phyloP scores from a whole-genome alignment of 2,888 invertebrate species.

The Agrilus mali region DNA sequence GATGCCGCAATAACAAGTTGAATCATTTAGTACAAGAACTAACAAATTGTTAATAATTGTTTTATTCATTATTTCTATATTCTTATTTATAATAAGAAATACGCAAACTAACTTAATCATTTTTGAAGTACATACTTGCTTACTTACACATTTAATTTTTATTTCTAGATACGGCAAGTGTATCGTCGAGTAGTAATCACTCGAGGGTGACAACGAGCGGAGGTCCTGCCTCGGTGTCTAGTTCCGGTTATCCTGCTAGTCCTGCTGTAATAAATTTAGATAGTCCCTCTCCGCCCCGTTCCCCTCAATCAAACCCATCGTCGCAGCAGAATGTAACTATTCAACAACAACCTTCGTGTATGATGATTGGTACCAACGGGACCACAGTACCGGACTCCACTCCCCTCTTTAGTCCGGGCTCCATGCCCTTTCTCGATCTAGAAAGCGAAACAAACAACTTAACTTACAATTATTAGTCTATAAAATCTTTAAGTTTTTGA shows the following conservation, averaged over 20 bases:
- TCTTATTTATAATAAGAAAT: neutral
- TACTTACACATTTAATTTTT: neutral
- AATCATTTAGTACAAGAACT: too few species aligned
- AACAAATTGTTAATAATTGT: neutral
- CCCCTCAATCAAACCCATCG: constrained; percentile 17
- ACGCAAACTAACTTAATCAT: neutral
- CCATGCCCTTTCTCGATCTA: constrained; percentile 28
- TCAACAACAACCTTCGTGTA: constrained; percentile 19
- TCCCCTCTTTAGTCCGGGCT: constrained; percentile 14
- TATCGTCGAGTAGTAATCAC: constrained; percentile 35
- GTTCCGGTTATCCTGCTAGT: constrained; percentile 47
- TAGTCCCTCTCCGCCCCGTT: constrained; percentile 47
- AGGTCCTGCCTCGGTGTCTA: constrained; percentile 40
- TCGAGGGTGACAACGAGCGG: constrained; percentile 28
- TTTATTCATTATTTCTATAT: neutral
- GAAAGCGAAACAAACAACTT: constrained; percentile 24
- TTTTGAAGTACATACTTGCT: neutral
- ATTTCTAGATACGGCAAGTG: constrained; percentile 28
- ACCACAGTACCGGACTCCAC: constrained; percentile 12
- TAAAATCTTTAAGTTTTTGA: neutral
- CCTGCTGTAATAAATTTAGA: constrained; percentile 50
- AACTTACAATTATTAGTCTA: neutral
- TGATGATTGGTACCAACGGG: constrained; percentile 17
- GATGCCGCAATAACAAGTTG: too few species aligned
- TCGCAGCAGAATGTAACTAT: constrained; percentile 4